Conservation (phyloP, 1,140 invertebrate genomes). For the Drosophila takahashii region DNA sequence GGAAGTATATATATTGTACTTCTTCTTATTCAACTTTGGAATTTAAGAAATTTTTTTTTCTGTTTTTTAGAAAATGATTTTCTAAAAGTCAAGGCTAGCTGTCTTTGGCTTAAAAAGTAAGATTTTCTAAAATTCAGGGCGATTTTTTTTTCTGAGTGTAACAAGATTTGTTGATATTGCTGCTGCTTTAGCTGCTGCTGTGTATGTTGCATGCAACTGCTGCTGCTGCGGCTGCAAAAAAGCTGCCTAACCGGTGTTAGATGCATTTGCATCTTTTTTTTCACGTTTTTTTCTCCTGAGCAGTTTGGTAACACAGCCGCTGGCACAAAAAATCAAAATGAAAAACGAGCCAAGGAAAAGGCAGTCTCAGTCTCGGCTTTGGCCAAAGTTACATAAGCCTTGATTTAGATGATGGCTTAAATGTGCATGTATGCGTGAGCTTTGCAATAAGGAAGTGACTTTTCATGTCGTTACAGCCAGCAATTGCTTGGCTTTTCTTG, state of each 20-base stretch:
- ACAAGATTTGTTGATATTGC: conserved; percentile 65
- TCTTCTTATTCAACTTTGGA: too few relatives aligned
- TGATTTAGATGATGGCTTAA: conserved; percentile 78
- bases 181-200: conserved; percentile 9
- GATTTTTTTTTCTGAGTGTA: too few relatives aligned
- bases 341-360: conserved; percentile 50
- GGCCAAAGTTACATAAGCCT: conserved; percentile 75
- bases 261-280: conserved; percentile 74
- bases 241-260: conserved; percentile 80
- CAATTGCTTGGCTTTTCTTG: conserved; percentile 30
- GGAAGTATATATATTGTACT: too few relatives aligned
- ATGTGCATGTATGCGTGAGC: conserved; percentile 35
- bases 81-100: too few relatives aligned
- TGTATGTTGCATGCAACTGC: conserved; percentile 59
- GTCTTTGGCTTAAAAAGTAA: too few relatives aligned
- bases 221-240: conserved; percentile 56
- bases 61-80: too few relatives aligned
- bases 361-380: conserved; percentile 34
- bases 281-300: conserved; percentile 25
- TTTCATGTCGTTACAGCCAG: conserved; percentile 55
- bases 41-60: too few relatives aligned
- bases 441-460: conserved; percentile 81
- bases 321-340: conserved; percentile 36
- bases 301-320: conserved; percentile 64
- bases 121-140: too few relatives aligned